Percentiles rank a stretch among this genome's conserved stretches.
phyloP scores from a whole-genome alignment of 2,113 vertebrate species.

The Eonycteris spelaea region DNA sequence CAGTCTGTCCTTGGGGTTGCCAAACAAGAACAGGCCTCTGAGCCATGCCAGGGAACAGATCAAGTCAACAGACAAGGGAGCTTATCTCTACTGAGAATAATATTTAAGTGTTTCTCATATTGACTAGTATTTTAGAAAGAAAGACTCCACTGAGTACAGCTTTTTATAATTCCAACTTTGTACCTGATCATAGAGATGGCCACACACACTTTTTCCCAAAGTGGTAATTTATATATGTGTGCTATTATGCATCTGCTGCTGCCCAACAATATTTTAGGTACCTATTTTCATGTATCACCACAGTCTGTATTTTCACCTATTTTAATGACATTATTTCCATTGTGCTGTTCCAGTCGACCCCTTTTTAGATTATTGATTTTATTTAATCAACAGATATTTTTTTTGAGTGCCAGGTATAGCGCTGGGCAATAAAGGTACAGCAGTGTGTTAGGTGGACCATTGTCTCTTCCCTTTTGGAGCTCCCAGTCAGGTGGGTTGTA shows the following conservation, averaged over 20 bases:
- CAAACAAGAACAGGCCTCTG: neutral
- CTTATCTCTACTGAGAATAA: slow-evolving; percentile 19
- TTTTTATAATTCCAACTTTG: slow-evolving; percentile 22
- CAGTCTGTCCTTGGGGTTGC: neutral
- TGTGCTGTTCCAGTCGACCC: neutral
- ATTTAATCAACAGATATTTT: slow-evolving; percentile 6
- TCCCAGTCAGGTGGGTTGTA: neutral
- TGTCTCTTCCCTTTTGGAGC: neutral
- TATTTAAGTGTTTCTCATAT: slow-evolving; percentile 15
- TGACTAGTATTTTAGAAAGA: slow-evolving; percentile 22
- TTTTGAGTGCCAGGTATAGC: slow-evolving; percentile 9
- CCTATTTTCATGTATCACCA: slow-evolving; percentile 16
- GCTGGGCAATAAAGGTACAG: neutral
- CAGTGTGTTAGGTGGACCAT: neutral
- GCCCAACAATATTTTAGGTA: neutral
- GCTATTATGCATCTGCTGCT: neutral
- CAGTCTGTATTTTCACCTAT: neutral
- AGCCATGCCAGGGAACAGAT: neutral
- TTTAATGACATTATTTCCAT: slow-evolving; percentile 3
- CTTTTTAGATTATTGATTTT: slow-evolving; percentile 28
- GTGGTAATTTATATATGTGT: neutral
- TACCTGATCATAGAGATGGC: neutral
- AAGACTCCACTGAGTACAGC: neutral
- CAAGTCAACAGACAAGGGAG: neutral
- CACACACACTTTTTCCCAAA: neutral